Base-by-base conservation (phyloP, 1,140 invertebrate species). In the Bombus turneri region DNA sequence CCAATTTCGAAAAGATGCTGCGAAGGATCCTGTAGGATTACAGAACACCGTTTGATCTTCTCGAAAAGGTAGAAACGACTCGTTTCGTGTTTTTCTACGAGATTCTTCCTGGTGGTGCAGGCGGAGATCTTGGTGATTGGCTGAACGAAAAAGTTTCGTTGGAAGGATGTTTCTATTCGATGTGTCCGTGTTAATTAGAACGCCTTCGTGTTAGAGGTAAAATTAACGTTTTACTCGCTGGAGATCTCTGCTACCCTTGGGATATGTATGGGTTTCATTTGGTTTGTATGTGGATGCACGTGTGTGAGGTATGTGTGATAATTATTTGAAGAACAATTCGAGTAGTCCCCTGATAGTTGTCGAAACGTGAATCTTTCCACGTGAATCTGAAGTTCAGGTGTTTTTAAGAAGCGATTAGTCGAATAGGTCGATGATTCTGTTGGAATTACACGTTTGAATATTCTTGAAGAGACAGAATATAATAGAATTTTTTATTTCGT, bases 241-340 rank as follows among this genome's bases (percentile, higher is more conserved):
- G 13, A 22, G 3, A 12, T 22, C 47, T 62, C 39, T 43, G 31
- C 13, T 34, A n/a, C 62, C 71, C 78, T 13, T 59, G 84, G 72
- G 79, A 82, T n/a, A 31, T 22, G 28, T 28, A 25, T 34, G 43
- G 34, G 47, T 31, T 69, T 79, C 34, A 34, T 79, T 72, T 28
- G 68, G 71, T 84, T 72, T 53, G 18, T 22, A 53, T 8, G 18
- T 53, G 1, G 47, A 22, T 53, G 8, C 37, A 47, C 6, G 68
- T 59, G 8, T 66, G 34, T 4, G 8, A 37, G 3, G 25, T 3
- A 53, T 1, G 39, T 43, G 28, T 43, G 12, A 41, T 25, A 25
- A 80, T 85, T 80, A 85, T 73, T 80, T 64, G 83, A 37, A 80
- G 80, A 85, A 80, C 37, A 80, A 59, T n/a, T 39, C 31, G 39